phyloP scores from a whole-genome alignment of 1,140 invertebrate species.

The Aphelinus atriplicis region DNA sequence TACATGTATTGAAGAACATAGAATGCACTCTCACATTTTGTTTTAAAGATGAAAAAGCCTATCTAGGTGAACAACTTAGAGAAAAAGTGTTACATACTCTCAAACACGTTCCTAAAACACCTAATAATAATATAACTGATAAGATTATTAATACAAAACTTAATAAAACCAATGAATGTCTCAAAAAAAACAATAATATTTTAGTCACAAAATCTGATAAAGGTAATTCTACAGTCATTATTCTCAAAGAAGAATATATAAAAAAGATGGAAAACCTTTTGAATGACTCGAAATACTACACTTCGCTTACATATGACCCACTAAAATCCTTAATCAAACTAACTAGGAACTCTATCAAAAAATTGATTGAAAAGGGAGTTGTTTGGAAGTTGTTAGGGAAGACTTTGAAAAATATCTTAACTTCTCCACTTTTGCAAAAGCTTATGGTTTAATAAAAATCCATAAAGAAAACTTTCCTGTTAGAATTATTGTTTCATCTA shows the following conservation, averaged over 20 bases:
- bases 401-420: conserved; percentile 21
- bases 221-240: conserved; percentile 44
- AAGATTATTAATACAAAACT: too few species aligned
- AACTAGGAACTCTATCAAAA: conserved; percentile 5
- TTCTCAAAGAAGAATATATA: conserved; percentile 39
- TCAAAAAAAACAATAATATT: conserved; percentile 34
- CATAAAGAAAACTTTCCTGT: conserved; percentile 46
- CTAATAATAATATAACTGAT: too few species aligned
- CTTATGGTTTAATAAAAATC: conserved; percentile 48
- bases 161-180: not conserved
- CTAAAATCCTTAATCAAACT: conserved; percentile 20
- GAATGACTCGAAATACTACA: conserved; percentile 33
- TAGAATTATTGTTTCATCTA: conserved; percentile 47
- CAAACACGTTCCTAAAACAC: too few species aligned
- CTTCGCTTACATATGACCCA: conserved; percentile 32
- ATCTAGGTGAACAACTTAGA: too few species aligned
- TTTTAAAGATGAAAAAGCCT: too few species aligned
- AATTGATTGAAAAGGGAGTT: conserved; percentile 7
- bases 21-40: too few species aligned
- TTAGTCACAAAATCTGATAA: conserved; percentile 47
- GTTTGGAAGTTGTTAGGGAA: conserved; percentile 31
- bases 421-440: conserved; percentile 10
- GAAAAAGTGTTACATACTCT: too few species aligned
- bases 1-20: too few species aligned
- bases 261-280: conserved; percentile 40